Percentiles rank a stretch among this genome's conserved stretches.
phyloP scores from a whole-genome alignment of 2,797 vertebrate genomes.

The Clamator glandarius region DNA sequence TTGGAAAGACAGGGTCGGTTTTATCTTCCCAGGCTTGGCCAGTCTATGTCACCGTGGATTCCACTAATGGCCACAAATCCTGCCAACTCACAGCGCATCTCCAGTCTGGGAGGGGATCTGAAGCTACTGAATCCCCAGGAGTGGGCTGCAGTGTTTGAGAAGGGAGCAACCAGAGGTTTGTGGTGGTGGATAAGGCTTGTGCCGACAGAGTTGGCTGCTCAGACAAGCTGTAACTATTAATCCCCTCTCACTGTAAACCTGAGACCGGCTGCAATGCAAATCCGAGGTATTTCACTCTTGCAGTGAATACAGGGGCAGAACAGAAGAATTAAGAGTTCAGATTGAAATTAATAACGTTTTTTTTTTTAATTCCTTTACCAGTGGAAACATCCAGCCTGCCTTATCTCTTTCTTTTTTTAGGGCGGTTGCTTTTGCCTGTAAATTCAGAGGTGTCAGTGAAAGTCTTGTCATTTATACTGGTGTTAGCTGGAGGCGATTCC shows the following conservation, averaged over 20 bases:
- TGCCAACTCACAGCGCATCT: neutral
- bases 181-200: neutral
- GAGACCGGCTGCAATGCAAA: neutral
- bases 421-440: neutral
- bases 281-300: accelerated
- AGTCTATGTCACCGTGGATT: neutral
- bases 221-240: neutral
- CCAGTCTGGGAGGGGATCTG: accelerated
- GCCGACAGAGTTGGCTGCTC: neutral
- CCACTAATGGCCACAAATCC: neutral
- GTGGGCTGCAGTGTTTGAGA: accelerated
- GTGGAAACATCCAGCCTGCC: neutral
- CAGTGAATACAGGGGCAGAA: neutral
- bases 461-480: neutral
- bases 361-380: neutral
- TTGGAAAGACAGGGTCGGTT: neutral
- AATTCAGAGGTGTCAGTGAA: neutral
- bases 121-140: accelerated
- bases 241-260: neutral
- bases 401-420: neutral
- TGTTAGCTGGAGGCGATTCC: neutral
- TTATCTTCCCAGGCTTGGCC: neutral
- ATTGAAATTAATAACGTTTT: neutral
- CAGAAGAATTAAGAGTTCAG: neutral
- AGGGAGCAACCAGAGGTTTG: neutral